Evolutionary conservation across 2,113 vertebrate species (phyloP).

Genomic region (Pangasianodon hypophthalmus): DNA sequence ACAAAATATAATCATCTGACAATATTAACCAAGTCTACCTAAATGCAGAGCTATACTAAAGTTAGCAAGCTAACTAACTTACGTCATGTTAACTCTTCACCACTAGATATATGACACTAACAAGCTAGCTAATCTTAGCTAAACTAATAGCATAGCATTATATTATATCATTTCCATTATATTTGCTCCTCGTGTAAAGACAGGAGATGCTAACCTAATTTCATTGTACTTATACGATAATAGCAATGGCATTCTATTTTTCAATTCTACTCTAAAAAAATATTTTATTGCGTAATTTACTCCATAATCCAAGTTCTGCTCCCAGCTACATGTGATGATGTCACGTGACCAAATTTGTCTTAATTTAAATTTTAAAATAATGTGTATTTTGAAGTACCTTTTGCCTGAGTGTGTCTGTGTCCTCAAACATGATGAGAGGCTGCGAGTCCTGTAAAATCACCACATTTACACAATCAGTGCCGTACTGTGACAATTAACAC

Average conservation of each 20-base stretch:
- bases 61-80: neutral
- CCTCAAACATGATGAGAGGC: conserved; percentile 72
- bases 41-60: neutral
- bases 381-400: conserved; percentile 24
- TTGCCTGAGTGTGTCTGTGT: conserved; percentile 46
- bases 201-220: neutral
- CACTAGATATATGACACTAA: neutral
- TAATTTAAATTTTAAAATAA: neutral
- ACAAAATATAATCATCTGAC: neutral
- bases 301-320: neutral
- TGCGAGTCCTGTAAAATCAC: conserved; percentile 61
- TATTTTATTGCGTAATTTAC: neutral
- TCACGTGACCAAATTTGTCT: neutral
- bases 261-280: neutral
- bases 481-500: neutral
- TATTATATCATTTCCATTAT: neutral
- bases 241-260: neutral
- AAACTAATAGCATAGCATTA: neutral
- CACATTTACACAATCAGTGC: neutral
- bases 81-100: neutral
- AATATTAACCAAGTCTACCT: neutral
- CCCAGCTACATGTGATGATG: neutral
- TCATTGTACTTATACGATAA: neutral
- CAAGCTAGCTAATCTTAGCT: neutral
- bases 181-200: neutral